A percentile compares a stretch with the other conserved stretches of the same genome.
These are phyloP conservation scores for Engystomops pustulosus DNA, from an alignment of 2,113 vertebrate genomes.

Conservation along the genomic window DNA sequence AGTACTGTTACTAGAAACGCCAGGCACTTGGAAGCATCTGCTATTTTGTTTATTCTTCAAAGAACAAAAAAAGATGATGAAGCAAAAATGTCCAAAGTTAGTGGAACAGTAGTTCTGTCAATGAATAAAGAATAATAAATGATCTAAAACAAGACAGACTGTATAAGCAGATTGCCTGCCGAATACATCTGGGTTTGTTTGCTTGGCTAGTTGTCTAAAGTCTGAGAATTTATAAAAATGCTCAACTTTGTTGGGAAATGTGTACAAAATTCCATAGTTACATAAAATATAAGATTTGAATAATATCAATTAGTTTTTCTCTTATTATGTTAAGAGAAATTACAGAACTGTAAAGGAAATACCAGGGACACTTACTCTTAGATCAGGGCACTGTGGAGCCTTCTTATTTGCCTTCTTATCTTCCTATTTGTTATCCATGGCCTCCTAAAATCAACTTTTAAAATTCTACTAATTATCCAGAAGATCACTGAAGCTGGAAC, in stretches of 20 bases:
- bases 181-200: conserved; percentile 42
- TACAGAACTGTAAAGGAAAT: too few species aligned
- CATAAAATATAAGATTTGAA: neutral
- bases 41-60: conserved; percentile 42
- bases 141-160: conserved; percentile 5
- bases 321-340: too few species aligned
- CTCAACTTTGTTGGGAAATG: neutral
- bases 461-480: too few species aligned
- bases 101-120: conserved; percentile 17
- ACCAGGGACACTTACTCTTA: too few species aligned
- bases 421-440: too few species aligned
- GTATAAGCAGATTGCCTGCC: conserved; percentile 17
- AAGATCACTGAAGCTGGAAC: too few species aligned
- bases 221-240: neutral
- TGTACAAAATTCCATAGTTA: neutral
- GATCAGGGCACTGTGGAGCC: too few species aligned
- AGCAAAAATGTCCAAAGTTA: conserved; percentile 35
- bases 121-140: conserved; percentile 11
- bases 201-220: neutral
- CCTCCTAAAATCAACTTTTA: too few species aligned
- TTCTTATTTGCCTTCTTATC: too few species aligned
- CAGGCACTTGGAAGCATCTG: conserved; percentile 44
- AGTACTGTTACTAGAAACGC: conserved; percentile 32
- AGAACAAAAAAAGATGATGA: conserved; percentile 38
- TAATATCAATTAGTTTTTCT: neutral